phyloP scores from a whole-genome alignment of 2,113 vertebrate species.

The Oreochromis aureus region DNA sequence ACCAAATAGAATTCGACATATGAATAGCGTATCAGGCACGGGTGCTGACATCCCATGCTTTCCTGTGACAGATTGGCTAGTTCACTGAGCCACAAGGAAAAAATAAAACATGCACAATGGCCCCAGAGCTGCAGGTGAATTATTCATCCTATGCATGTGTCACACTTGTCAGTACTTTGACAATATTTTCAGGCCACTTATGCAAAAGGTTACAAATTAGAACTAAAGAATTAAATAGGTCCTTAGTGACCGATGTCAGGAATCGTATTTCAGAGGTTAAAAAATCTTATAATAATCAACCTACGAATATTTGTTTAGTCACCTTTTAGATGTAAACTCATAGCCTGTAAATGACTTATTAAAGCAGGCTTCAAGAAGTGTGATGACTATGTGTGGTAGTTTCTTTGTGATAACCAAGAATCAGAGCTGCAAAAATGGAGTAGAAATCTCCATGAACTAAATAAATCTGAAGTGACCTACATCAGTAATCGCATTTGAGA shows the following conservation, averaged over 20 bases:
- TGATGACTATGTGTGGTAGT: background rate
- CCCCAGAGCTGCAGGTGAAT: background rate
- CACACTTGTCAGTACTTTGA: background rate
- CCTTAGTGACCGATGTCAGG: background rate
- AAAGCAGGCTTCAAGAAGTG: background rate
- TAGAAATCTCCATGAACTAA: background rate
- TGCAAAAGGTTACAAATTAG: accelerated
- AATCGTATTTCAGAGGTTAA: background rate
- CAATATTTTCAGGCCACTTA: background rate
- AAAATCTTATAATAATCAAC: accelerated
- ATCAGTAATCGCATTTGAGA: too few relatives aligned
- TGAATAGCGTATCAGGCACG: background rate
- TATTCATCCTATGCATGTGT: background rate
- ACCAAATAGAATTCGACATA: background rate
- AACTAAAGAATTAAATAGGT: accelerated
- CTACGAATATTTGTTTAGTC: background rate
- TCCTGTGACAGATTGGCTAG: background rate
- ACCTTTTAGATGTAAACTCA: background rate
- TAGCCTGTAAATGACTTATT: background rate
- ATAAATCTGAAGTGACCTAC: too few relatives aligned
- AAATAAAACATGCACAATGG: background rate
- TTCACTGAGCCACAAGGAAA: background rate
- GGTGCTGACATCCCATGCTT: background rate
- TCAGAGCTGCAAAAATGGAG: background rate
- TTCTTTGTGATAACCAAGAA: background rate